These are phyloP conservation scores for Neocloeon triangulifer DNA, from an alignment of 1,140 invertebrate genomes.

Conservation along the genomic window DNA sequence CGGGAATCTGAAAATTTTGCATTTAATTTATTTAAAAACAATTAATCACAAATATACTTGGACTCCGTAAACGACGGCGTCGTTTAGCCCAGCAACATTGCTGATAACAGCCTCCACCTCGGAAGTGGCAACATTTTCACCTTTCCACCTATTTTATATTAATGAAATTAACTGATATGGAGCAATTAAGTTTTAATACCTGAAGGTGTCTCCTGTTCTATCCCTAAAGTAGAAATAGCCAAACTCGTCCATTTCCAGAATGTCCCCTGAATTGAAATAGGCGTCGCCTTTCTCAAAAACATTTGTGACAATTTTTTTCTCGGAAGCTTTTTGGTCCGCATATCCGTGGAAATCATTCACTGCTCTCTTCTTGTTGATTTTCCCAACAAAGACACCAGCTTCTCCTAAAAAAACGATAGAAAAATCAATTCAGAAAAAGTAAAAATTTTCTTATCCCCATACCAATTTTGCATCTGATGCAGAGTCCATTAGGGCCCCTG, in stretches of 20 bases:
- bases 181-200: slow-evolving; percentile 25
- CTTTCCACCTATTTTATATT: slow-evolving; percentile 80
- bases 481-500: slow-evolving; percentile 47
- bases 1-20: slow-evolving; percentile 31
- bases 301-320: slow-evolving; percentile 73
- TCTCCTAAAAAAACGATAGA: slow-evolving; percentile 24
- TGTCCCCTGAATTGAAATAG: slow-evolving; percentile 83
- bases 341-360: slow-evolving; percentile 58
- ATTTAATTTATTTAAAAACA: background rate
- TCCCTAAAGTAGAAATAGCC: slow-evolving; percentile 93
- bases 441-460: too few relatives aligned
- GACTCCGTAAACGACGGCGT: slow-evolving; percentile 69
- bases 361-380: slow-evolving; percentile 52
- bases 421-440: background rate
- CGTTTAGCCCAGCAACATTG: slow-evolving; percentile 45
- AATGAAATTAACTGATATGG: slow-evolving; percentile 15
- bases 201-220: slow-evolving; percentile 86
- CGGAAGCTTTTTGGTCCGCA: slow-evolving; percentile 64
- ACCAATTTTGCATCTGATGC: slow-evolving; percentile 52
- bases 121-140: slow-evolving; percentile 92
- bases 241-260: slow-evolving; percentile 70
- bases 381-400: slow-evolving; percentile 44
- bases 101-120: slow-evolving; percentile 87
- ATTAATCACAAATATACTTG: slow-evolving; percentile 29
- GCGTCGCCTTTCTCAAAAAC: slow-evolving; percentile 72